Conservation (phyloP, 2,888 invertebrate species). For the Tetranychus truncatus region DNA sequence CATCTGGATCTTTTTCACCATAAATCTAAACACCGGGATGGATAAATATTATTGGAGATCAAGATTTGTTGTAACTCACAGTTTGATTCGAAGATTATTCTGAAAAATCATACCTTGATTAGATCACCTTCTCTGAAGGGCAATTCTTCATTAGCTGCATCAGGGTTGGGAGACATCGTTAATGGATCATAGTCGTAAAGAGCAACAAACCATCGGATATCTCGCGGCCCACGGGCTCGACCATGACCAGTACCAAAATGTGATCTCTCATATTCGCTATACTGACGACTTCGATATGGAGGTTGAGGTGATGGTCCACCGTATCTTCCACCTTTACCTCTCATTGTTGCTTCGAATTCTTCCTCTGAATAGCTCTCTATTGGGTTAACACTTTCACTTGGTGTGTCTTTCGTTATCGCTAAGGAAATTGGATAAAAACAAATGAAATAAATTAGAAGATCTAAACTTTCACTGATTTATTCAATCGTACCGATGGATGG, state of each 20-base stretch:
- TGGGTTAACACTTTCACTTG: slow-evolving; percentile 37
- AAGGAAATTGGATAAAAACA: no score
- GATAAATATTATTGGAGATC: not conserved
- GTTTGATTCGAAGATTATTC: no score
- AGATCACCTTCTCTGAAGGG: slow-evolving; percentile 92
- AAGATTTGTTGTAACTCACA: no score
- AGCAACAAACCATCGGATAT: slow-evolving; percentile 51
- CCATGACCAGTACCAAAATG: slow-evolving; percentile 16
- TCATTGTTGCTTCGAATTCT: slow-evolving; percentile 27
- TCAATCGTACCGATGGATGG: slow-evolving; percentile 38
- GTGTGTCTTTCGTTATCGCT: slow-evolving; percentile 63
- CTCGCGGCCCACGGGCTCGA: slow-evolving; percentile 14
- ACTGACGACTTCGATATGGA: slow-evolving; percentile 10
- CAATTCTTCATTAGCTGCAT: slow-evolving; percentile 88
- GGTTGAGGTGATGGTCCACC: slow-evolving; percentile 20
- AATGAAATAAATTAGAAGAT: not conserved
- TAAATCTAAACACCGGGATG: slow-evolving; percentile 43
- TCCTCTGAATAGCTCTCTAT: slow-evolving; percentile 29
- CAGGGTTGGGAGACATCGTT: slow-evolving; percentile 97
- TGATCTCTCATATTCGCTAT: slow-evolving; percentile 16
- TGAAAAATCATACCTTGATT: slow-evolving; percentile 51
- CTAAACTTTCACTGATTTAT: not conserved
- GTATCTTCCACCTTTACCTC: not conserved
- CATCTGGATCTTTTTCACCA: slow-evolving; percentile 93
- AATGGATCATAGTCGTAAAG: slow-evolving; percentile 93